Conservation (phyloP, 2,888 invertebrate species). For the Diarsia rubi region DNA sequence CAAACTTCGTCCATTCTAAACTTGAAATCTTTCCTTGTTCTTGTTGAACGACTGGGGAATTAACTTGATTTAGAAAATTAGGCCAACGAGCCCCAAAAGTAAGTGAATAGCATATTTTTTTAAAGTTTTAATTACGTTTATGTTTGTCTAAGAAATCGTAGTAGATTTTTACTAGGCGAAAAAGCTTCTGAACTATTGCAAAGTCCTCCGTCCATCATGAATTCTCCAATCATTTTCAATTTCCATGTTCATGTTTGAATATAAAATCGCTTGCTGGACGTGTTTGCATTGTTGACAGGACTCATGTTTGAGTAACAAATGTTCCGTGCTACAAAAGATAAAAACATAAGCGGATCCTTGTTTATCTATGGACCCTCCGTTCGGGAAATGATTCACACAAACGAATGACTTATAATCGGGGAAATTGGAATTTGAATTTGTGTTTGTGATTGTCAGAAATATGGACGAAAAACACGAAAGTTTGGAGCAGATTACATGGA, state of each 20-base stretch:
- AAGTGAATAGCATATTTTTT: conserved; percentile 33
- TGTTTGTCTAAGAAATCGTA: conserved; percentile 17
- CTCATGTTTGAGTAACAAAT: conserved; percentile 49
- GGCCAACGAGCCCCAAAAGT: conserved; percentile 11
- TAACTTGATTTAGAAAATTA: conserved; percentile 35
- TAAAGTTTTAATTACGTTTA: conserved; percentile 12
- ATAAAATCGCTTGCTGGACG: conserved; percentile 21
- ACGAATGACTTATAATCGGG: conserved; percentile 26
- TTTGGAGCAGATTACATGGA: conserved; percentile 48
- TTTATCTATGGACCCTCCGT: conserved; percentile 39
- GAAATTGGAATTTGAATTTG: conserved; percentile 52
- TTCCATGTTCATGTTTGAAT: conserved; percentile 34
- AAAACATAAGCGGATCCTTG: conserved; percentile 35
- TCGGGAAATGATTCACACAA: conserved; percentile 38
- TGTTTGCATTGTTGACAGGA: conserved; percentile 33
- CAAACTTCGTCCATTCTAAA: conserved; percentile 32
- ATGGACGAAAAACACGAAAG: conserved; percentile 35
- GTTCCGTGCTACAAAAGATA: conserved; percentile 28
- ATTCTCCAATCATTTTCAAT: conserved; percentile 33
- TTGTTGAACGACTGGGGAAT: conserved; percentile 16
- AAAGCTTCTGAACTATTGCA: conserved; percentile 1
- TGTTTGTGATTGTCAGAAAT: conserved; percentile 40
- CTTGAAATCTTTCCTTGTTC: conserved; percentile 29
- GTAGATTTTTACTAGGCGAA: conserved; percentile 1
- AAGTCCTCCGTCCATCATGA: conserved; percentile 7